Evolutionary conservation across 2,888 invertebrate species (phyloP).

Genomic region (Epiblema foenella): DNA sequence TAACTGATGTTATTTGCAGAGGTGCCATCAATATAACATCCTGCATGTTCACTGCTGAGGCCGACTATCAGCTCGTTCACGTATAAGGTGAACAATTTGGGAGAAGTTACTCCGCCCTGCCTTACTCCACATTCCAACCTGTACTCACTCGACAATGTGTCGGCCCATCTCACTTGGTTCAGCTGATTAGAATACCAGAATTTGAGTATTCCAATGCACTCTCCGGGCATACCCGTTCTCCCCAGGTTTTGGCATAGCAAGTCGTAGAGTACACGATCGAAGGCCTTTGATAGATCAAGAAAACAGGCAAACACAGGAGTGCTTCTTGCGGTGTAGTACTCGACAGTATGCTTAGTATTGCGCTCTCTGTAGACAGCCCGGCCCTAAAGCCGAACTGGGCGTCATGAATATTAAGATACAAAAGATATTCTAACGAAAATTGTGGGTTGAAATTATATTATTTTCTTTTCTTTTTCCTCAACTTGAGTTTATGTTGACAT

Average conservation of each 20-base stretch:
- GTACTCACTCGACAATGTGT: neutral
- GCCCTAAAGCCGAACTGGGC: too few species aligned
- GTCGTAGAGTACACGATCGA: neutral
- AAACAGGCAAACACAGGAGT: slow-evolving; percentile 9
- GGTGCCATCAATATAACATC: neutral
- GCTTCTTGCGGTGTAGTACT: neutral
- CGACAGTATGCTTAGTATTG: slow-evolving; percentile 7
- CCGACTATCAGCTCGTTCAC: too few species aligned
- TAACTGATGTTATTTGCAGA: neutral
- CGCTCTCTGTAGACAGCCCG: too few species aligned
- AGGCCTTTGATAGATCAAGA: neutral
- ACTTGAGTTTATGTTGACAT: neutral
- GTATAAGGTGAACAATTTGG: too few species aligned
- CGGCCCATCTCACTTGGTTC: neutral
- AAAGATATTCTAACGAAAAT: too few species aligned
- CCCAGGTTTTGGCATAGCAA: neutral
- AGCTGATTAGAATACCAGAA: neutral
- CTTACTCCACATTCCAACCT: neutral
- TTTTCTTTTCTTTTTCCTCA: too few species aligned
- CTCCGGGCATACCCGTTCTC: neutral
- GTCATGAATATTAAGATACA: too few species aligned
- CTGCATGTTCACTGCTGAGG: too few species aligned
- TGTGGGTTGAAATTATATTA: too few species aligned
- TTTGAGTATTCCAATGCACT: neutral
- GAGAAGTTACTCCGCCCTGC: neutral